Percentiles rank a stretch among this genome's conserved stretches.
Conservation (phyloP, 2,888 invertebrate species). For the Rhopalosiphum nymphaeae region DNA sequence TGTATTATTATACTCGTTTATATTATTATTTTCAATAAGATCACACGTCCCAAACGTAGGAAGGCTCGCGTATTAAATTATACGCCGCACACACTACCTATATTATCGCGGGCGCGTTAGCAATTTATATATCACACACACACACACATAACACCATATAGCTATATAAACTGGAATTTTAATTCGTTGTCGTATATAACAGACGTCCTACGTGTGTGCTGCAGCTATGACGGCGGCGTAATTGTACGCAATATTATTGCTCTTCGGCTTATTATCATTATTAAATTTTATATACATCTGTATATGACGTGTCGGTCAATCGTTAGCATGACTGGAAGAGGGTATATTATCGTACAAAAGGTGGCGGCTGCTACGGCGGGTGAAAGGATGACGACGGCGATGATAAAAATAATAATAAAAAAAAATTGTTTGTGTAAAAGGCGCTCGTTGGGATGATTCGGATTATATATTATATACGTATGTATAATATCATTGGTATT, state of each 20-base stretch:
- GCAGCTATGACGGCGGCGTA: background rate
- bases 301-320: background rate
- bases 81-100: background rate
- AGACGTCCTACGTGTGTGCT: background rate
- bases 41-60: conserved; percentile 35
- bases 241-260: background rate
- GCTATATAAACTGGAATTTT: conserved; percentile 23
- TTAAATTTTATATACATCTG: background rate
- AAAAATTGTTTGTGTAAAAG: background rate
- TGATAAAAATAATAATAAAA: background rate
- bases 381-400: background rate
- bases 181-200: background rate
- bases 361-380: background rate
- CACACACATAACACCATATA: no score
- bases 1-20: background rate
- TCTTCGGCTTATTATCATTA: conserved; percentile 14
- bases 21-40: conserved; percentile 36
- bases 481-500: background rate
- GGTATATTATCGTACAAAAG: background rate
- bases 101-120: conserved; percentile 6
- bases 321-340: background rate
- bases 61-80: conserved; percentile 13
- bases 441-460: background rate
- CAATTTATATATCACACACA: conserved; percentile 7
- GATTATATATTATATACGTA: background rate